A percentile compares a stretch with the other conserved stretches of the same genome.
Conservation (phyloP, 2,797 vertebrate genomes). For the Silurus lanzhouensis region DNA sequence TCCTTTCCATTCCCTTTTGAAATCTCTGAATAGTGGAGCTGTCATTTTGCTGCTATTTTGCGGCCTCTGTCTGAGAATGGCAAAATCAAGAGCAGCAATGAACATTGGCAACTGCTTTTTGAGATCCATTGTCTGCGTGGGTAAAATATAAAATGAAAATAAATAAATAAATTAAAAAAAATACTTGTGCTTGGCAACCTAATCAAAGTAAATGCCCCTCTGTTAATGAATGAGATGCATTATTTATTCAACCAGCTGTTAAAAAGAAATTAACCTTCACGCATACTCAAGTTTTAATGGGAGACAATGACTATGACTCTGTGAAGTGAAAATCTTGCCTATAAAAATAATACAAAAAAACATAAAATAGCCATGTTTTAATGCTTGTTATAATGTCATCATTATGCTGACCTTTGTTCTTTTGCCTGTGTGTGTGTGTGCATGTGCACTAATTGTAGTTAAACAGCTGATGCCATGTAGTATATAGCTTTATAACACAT, state of each 20-base stretch:
- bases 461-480: background rate
- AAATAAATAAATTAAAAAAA: background rate
- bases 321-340: conserved; percentile 3
- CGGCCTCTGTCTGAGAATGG: background rate
- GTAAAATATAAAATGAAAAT: background rate
- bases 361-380: background rate
- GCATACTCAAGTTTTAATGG: conserved; percentile 14
- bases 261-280: conserved; percentile 28
- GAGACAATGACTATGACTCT: background rate
- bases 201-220: conserved; percentile 27
- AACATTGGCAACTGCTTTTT: conserved; percentile 15
- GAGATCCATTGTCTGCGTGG: background rate
- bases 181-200: conserved; percentile 7
- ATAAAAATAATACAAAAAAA: conserved; percentile 18
- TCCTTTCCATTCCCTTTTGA: conserved; percentile 6
- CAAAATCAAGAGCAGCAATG: conserved; percentile 22
- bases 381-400: background rate
- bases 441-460: background rate
- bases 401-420: background rate
- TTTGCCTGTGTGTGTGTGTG: background rate
- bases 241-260: conserved; percentile 27
- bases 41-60: conserved; percentile 17
- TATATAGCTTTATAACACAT: background rate
- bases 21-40: conserved; percentile 5
- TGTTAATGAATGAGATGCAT: conserved; percentile 15